Conservation (phyloP, 2,113 vertebrate species). For the Mohoua ochrocephala region DNA sequence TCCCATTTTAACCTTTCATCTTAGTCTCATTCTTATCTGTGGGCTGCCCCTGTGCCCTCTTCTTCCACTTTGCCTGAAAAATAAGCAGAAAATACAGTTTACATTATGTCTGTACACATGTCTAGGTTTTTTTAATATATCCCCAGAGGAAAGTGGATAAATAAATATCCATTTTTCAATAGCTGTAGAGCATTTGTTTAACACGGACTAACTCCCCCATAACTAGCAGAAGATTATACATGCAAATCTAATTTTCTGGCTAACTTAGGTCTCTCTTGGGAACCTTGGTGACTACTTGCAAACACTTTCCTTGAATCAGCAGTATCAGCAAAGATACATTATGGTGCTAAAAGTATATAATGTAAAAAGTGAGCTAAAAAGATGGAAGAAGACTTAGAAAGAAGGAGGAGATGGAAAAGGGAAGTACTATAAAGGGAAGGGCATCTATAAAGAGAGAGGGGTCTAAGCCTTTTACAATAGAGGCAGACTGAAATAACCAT, state of each 20-base stretch:
- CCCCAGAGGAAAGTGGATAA: background rate
- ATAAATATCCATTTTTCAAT: conserved; percentile 14
- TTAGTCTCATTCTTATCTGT: conserved; percentile 23
- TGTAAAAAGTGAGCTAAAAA: conserved; percentile 40
- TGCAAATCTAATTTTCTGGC: conserved; percentile 29
- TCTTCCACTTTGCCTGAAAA: conserved; percentile 7
- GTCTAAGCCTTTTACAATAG: conserved; percentile 73
- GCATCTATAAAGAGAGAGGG: conserved; percentile 61
- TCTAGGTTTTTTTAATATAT: background rate
- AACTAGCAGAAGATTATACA: conserved; percentile 22
- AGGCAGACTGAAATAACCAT: conserved; percentile 66
- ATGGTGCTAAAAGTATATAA: conserved; percentile 29
- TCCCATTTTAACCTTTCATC: conserved; percentile 15
- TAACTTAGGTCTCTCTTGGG: conserved; percentile 37
- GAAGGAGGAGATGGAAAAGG: conserved; percentile 49
- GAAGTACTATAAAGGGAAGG: conserved; percentile 32
- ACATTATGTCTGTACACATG: background rate
- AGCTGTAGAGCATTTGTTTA: conserved; percentile 30
- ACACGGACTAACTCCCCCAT: background rate
- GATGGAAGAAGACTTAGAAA: conserved; percentile 30
- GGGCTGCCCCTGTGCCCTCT: background rate
- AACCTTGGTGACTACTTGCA: conserved; percentile 7
- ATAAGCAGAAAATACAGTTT: conserved; percentile 30
- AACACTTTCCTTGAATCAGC: background rate
- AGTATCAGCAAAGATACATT: background rate